Evolutionary conservation across 37 sponge, comb jelly and placozoan genomes (phyloP), one percentile per base, ranked within the genome.

Genomic region (Agelas oroides): DNA sequence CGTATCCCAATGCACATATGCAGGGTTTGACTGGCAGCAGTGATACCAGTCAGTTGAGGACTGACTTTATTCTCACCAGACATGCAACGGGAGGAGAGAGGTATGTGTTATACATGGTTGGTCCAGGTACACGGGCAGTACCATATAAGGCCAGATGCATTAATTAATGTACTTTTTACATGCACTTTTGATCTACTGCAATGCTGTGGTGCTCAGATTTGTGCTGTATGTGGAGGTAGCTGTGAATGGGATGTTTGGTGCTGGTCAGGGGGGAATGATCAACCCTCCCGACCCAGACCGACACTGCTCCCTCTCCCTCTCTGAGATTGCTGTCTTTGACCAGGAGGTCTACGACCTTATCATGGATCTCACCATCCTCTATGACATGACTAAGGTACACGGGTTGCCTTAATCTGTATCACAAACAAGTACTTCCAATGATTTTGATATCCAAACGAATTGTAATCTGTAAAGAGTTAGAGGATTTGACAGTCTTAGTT

Each of bases 241-340:
- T 53, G 85, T 74, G 28, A 84, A 72, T 73, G 90, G 86, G 16
- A 86, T 93, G 78, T 89, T 89, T 88, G 94, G 94, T 23, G 87
- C 94, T 37, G 94, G 94, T 59, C 28, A 66, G 54, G 74, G 71
- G 37, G 89, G 90, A 0, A 65, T 93, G 83, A 93, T 93, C 33
- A 89, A 89, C 68, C 87, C 94, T 71, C 94, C 94, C 12, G 70
- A 93, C 30, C 74, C 76, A 1, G 52, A 90, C 91, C 86, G 81
- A 90, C 52, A 90, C 80, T 54, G 85, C 91, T 21, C 91, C 91
- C 59, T 68, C 40, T 0, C 55, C 61, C 1, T 72, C 46, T 19
- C 65, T 72, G 6, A 61, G 56, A 34, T 80, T 85, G 80, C 64
- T 63, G 11, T 86, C 77, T 53, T 90, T 86, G n/a, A 85, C 91